Percentiles rank a stretch among this genome's conserved stretches.
Conservation (phyloP, 2,797 vertebrate species). For the Tokudaia muenninki region DNA sequence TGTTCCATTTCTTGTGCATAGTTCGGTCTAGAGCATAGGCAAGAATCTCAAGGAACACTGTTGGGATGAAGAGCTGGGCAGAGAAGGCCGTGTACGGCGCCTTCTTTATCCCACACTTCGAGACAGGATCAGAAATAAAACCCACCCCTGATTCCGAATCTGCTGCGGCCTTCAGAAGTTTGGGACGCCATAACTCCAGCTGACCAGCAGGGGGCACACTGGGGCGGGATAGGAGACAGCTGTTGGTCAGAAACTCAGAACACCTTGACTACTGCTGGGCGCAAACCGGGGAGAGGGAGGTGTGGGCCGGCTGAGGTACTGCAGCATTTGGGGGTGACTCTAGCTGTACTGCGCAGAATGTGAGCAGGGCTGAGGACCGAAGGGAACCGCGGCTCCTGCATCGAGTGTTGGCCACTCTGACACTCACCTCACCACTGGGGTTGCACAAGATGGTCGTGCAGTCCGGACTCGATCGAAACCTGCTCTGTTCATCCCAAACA, state of each 20-base stretch:
- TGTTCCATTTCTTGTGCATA: not conserved
- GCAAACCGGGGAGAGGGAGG: not conserved
- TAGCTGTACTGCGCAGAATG: not conserved
- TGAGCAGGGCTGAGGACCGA: not conserved
- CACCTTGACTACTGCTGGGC: not conserved
- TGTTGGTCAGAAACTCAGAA: not conserved
- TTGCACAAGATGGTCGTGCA: slow-evolving; percentile 84
- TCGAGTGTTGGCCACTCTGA: not conserved
- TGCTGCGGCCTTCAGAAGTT: not conserved
- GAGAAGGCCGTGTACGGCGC: not conserved
- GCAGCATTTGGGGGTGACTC: not conserved
- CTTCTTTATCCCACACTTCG: not conserved
- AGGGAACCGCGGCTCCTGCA: not conserved
- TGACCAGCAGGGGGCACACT: not conserved
- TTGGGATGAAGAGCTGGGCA: not conserved
- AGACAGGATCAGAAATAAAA: not conserved
- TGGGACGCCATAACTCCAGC: not conserved
- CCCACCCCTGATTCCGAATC: not conserved
- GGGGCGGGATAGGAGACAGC: not conserved
- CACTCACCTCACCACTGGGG: slow-evolving; percentile 80
- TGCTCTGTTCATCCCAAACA: slow-evolving; percentile 85
- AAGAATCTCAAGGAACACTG: not conserved
- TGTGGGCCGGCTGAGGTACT: not conserved
- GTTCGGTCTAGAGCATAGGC: not conserved
- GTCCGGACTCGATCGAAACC: slow-evolving; percentile 76